A percentile compares a stretch with the other conserved stretches of the same genome.
Conservation (phyloP, 2,113 vertebrate genomes). For the Clarias macrocephalus region DNA sequence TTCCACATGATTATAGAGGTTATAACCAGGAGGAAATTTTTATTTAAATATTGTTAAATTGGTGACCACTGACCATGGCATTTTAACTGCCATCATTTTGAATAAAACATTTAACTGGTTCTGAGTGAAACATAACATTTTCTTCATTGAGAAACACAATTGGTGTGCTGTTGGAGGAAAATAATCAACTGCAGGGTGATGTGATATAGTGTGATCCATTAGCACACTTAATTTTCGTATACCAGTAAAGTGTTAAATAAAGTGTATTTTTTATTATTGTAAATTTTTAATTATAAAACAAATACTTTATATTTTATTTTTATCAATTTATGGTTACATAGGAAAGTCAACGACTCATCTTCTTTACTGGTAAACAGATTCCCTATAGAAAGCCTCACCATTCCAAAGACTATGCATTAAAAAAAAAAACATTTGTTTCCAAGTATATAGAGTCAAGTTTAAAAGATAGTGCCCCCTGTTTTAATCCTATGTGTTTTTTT, state of each 20-base stretch:
- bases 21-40: not conserved
- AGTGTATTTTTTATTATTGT: not conserved
- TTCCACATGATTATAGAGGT: not conserved
- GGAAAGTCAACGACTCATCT: not conserved
- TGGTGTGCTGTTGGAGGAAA: not conserved
- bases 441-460: too few relatives aligned
- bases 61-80: not conserved
- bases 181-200: not conserved
- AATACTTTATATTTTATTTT: not conserved
- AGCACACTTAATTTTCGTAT: not conserved
- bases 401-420: not conserved
- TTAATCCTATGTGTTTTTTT: too few relatives aligned
- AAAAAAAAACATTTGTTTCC: too few relatives aligned
- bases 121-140: not conserved
- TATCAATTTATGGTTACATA: not conserved
- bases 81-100: not conserved
- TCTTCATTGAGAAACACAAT: not conserved
- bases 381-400: not conserved
- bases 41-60: not conserved
- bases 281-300: not conserved
- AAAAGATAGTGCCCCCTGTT: too few relatives aligned
- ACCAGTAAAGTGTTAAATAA: not conserved
- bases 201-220: not conserved
- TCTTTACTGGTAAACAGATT: not conserved
- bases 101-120: not conserved